A percentile compares a stretch with the other conserved stretches of the same genome.
These are phyloP conservation scores for Calyptomena viridis DNA, from an alignment of 2,113 vertebrate genomes.

Conservation along the genomic window DNA sequence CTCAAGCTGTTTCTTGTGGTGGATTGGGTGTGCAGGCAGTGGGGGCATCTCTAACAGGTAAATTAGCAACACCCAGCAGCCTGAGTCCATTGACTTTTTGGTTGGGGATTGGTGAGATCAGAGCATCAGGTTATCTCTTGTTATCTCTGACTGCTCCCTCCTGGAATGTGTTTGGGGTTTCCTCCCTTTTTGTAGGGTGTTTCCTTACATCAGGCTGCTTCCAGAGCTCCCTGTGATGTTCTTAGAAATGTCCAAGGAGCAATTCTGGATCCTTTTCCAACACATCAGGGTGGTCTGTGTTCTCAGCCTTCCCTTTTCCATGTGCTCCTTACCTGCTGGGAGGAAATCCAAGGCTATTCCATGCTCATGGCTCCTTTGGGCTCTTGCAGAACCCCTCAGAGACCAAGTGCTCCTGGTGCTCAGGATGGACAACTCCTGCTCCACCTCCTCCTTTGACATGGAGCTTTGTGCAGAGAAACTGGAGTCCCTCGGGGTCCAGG, in stretches of 20 bases:
- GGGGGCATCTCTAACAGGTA: not conserved
- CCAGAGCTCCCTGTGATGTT: not conserved
- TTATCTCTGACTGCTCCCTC: not conserved
- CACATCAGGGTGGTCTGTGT: accelerated
- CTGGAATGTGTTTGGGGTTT: not conserved
- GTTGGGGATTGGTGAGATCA: not conserved
- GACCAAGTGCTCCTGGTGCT: slow-evolving; percentile 74
- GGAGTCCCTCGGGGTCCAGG: slow-evolving; percentile 72
- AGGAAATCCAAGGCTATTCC: not conserved
- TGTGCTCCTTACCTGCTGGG: not conserved
- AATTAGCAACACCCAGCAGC: not conserved
- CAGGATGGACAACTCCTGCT: slow-evolving; percentile 55
- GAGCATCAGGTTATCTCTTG: not conserved
- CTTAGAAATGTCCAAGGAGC: not conserved
- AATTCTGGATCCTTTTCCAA: not conserved
- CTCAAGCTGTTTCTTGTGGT: not conserved
- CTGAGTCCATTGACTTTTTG: not conserved
- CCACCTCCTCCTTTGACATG: slow-evolving; percentile 55
- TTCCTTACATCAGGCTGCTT: not conserved
- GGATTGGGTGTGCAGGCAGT: not conserved
- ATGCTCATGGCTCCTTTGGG: not conserved
- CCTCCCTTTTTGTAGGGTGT: not conserved
- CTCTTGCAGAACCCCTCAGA: slow-evolving; percentile 62
- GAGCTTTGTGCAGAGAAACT: slow-evolving; percentile 64
- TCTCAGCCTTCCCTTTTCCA: not conserved